Percentiles rank a stretch among this genome's conserved stretches.
These are phyloP conservation scores for Loris lydekkerianus DNA, from an alignment of 2,797 vertebrate genomes.

Conservation along the genomic window DNA sequence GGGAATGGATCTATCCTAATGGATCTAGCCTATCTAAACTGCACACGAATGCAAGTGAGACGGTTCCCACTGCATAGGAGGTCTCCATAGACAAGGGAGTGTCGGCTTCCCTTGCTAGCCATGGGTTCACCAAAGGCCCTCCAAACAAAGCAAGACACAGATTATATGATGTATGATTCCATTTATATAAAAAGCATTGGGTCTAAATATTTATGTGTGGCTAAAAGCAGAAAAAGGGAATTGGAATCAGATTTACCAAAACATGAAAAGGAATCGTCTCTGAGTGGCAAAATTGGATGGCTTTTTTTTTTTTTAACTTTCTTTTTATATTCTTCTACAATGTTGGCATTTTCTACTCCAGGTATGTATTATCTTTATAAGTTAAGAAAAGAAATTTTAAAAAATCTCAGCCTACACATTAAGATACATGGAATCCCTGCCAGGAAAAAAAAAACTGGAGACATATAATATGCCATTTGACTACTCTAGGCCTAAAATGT, in stretches of 20 bases:
- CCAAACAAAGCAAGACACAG: not conserved
- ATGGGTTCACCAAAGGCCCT: not conserved
- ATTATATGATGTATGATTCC: not conserved
- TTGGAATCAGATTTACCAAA: not conserved
- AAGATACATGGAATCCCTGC: not conserved
- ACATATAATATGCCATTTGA: not conserved
- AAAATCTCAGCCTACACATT: not conserved
- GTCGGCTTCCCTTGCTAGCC: not conserved
- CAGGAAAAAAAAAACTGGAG: not conserved
- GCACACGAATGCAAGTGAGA: fast-evolving
- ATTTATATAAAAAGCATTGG: not conserved
- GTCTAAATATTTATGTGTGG: not conserved
- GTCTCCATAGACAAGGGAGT: not conserved
- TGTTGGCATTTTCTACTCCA: not conserved
- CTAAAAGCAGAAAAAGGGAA: not conserved
- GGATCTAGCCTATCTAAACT: not conserved
- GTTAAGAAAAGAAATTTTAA: conserved; percentile 15
- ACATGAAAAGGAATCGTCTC: not conserved
- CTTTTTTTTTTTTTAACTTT: not conserved
- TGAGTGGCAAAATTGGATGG: not conserved
- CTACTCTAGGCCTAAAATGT: not conserved
- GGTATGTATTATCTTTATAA: not conserved
- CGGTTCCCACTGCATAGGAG: fast-evolving
- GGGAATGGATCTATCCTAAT: not conserved
- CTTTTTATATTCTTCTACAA: not conserved